Base-by-base conservation (phyloP, 2,888 invertebrate genomes). In the Polyploca ridens region DNA sequence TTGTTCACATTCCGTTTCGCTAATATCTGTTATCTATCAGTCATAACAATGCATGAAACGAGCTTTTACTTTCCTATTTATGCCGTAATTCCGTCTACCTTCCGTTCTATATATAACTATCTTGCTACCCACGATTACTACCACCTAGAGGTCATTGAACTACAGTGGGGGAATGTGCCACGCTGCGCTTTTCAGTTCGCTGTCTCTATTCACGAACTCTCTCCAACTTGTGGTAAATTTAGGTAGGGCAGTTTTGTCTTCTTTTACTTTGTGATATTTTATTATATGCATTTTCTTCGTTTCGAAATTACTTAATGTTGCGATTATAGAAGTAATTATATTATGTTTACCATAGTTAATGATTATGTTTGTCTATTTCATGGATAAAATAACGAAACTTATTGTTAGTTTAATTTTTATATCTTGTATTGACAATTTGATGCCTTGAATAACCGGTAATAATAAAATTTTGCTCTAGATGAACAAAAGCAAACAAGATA, bases 151-250 rank as follows among this genome's bases (percentile, higher is more conserved):
- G 54, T 19, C 19, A 54, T 10, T 19, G 54, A 54, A 16, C 54
- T 2, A 10, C 54, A 1, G 10, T 10, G 10, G 54, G 54, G 54
- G 54, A 54, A 54, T 54, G 54, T 54, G 19, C 54, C 7, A 54
- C 54, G 54, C 19, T 54, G 54, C 54, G 54, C 54, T 54, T 54
- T 54, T 54, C 54, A 54, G 54, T 54, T 54, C 16, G 54, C 19
- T 10, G 54, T 19, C 54, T 19, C 54, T 54, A 54, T 54, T 54
- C 54, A 54, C 19, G 54, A 54, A 54, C 54, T 54, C n/a, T 19
- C 54, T 10, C 10, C 10, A 54, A 54, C 54, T 54, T 54, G 54
- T 54, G 16, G 6, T 5, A 19, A 19, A 54, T 54, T 19, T 10
- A 54, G 54, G 8, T 54, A 19, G 19, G 19, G 14, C 19, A 54